phyloP scores from a whole-genome alignment of 1,140 invertebrate genomes.

The Lysiphlebus fabarum region DNA sequence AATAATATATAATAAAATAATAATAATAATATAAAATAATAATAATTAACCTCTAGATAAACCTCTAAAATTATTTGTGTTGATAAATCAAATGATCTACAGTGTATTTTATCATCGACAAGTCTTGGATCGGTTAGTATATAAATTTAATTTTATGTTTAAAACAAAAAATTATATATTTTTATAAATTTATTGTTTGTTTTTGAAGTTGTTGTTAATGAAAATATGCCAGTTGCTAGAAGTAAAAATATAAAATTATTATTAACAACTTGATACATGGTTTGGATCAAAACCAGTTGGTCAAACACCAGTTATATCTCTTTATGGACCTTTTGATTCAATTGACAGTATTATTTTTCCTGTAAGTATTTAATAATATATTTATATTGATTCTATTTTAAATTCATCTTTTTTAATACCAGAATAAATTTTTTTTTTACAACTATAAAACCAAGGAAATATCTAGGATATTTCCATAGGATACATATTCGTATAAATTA shows the following conservation, averaged over 20 bases:
- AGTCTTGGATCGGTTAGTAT: constrained; percentile 54
- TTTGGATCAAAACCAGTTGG: constrained; percentile 64
- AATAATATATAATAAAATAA: too few relatives aligned
- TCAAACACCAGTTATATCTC: constrained; percentile 60
- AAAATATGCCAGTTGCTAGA: constrained; percentile 56
- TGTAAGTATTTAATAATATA: too few relatives aligned
- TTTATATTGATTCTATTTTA: constrained; percentile 19
- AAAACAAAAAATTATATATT: background rate
- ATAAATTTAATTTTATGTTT: background rate
- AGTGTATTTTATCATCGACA: constrained; percentile 70
- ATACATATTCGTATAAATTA: too few relatives aligned
- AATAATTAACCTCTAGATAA: too few relatives aligned
- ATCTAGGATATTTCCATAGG: too few relatives aligned
- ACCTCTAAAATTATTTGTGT: constrained; percentile 54
- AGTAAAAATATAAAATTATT: constrained; percentile 65
- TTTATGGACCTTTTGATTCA: constrained; percentile 66
- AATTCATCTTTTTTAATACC: constrained; percentile 27
- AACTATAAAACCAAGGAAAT: constrained; percentile 37
- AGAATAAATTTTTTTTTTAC: constrained; percentile 29
- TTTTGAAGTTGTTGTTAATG: constrained; percentile 58
- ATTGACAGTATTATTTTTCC: constrained; percentile 64
- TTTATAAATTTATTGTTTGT: background rate
- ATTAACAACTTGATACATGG: constrained; percentile 64
- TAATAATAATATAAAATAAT: too few relatives aligned
- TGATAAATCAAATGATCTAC: constrained; percentile 48